Evolutionary conservation across 2,888 invertebrate genomes (phyloP).

Genomic region (Lasioglossum morio): DNA sequence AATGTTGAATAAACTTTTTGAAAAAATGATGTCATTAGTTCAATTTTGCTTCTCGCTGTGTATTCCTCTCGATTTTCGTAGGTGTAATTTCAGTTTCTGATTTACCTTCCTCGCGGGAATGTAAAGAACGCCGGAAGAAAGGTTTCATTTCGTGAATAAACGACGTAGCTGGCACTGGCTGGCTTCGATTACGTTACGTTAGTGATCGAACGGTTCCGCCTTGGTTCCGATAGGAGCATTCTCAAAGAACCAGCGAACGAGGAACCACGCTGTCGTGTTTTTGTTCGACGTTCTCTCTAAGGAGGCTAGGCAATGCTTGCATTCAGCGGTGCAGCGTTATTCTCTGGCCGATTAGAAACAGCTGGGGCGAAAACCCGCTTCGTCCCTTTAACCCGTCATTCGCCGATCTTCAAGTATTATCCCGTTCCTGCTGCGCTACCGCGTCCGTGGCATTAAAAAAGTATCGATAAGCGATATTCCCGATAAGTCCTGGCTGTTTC

Average conservation of each 20-base stretch:
- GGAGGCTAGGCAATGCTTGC: neutral
- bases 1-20: too few relatives aligned
- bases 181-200: neutral
- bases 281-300: neutral
- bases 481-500: slow-evolving; percentile 57
- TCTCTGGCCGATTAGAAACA: slow-evolving; percentile 28
- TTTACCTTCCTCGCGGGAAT: neutral
- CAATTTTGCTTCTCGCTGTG: too few relatives aligned
- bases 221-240: neutral
- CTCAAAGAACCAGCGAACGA: neutral
- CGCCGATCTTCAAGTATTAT: slow-evolving; percentile 54
- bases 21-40: too few relatives aligned
- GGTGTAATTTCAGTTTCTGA: neutral
- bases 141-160: neutral
- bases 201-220: neutral
- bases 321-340: slow-evolving; percentile 5
- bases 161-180: neutral
- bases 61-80: neutral
- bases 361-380: slow-evolving; percentile 13
- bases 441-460: slow-evolving; percentile 52
- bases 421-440: slow-evolving; percentile 34
- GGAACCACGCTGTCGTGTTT: slow-evolving; percentile 6
- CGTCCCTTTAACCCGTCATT: slow-evolving; percentile 33
- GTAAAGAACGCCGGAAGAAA: neutral
- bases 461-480: slow-evolving; percentile 68